Base-by-base conservation (phyloP, 2,888 invertebrate species). In the Xestoiulus laeticollis region DNA sequence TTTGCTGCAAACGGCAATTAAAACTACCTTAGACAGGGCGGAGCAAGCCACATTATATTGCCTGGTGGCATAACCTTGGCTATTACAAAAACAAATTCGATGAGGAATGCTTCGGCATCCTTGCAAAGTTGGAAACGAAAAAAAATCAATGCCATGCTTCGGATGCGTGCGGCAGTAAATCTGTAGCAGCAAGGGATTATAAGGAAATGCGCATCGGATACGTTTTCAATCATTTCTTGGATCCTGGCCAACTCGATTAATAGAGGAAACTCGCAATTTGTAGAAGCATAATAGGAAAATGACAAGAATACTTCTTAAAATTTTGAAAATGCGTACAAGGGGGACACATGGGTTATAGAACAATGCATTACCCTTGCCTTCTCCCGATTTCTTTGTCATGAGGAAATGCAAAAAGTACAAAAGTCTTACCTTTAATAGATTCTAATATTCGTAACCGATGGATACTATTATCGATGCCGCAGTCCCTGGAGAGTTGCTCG, bases 391-490 rank as follows among this genome's bases (percentile, higher is more conserved):
- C n/a, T n/a, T n/a, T n/a, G n/a, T n/a, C n/a, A 22, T 1, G 6
- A 19, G 32, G 8, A 82, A 84, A 6, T 38, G 33, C 85, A 33
- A n/a, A 10, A 1, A 38, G 19, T 1, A 86, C 1, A 6, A 1
- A 10, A 86, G 30, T 32, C 90, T 91, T 91, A 95, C 95, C 94
- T 93, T 95, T 95, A 87, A 98, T 96, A 26, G 97, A 96, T 91
- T 98, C 96, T 90, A 98, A 93, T 91, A 99, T 97, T 91, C 97
- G 94, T 90, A 96, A 93, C 89, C 99, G 94, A 92, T 99, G 99
- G 91, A 99, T 98, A 90, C 98, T 98, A 92, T 99, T 99, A 86
- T 93, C 93, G 90, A 99, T 98, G 89, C 96, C 95, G 92, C 99
- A 99, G 92, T 99, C 99, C 44, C 94, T 94, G 89, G 95, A 93